Evolutionary conservation across 64 coral and sea anemone species (phyloP).

Genomic region (Montipora sp.): DNA sequence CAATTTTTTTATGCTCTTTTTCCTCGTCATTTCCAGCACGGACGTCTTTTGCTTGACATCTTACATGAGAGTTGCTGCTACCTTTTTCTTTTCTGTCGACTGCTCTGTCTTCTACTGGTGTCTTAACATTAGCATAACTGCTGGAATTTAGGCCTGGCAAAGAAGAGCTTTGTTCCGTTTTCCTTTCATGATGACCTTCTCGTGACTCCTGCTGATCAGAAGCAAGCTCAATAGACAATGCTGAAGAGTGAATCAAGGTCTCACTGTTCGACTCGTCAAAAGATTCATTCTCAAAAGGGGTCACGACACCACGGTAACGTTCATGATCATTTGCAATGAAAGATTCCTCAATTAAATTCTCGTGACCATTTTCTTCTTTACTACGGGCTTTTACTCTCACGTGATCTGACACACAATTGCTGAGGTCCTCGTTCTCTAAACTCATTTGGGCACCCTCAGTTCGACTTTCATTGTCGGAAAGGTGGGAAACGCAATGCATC

Average conservation of each 20-base stretch:
- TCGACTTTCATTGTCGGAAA: not conserved
- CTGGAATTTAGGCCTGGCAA: too few relatives aligned
- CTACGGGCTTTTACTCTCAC: not conserved
- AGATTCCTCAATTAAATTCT: not conserved
- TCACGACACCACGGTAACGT: not conserved
- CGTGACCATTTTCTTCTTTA: not conserved
- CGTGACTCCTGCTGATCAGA: not conserved
- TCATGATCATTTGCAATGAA: not conserved
- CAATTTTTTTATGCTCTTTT: not conserved
- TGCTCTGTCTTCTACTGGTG: not conserved
- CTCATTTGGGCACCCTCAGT: not conserved
- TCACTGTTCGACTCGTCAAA: conserved; percentile 15
- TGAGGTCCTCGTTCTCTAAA: not conserved
- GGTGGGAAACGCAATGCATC: not conserved
- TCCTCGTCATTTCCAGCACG: not conserved
- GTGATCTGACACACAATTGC: not conserved
- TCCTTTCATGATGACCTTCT: not conserved
- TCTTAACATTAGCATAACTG: not conserved
- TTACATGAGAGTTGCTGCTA: not conserved
- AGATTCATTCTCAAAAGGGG: conserved; percentile 55
- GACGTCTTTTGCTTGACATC: not conserved
- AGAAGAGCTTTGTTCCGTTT: not conserved
- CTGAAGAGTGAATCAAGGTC: conserved; percentile 8
- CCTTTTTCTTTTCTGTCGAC: not conserved
- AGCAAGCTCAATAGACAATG: not conserved